Evolutionary conservation across 2,797 vertebrate genomes (phyloP).

Genomic region (Xenops minutus): DNA sequence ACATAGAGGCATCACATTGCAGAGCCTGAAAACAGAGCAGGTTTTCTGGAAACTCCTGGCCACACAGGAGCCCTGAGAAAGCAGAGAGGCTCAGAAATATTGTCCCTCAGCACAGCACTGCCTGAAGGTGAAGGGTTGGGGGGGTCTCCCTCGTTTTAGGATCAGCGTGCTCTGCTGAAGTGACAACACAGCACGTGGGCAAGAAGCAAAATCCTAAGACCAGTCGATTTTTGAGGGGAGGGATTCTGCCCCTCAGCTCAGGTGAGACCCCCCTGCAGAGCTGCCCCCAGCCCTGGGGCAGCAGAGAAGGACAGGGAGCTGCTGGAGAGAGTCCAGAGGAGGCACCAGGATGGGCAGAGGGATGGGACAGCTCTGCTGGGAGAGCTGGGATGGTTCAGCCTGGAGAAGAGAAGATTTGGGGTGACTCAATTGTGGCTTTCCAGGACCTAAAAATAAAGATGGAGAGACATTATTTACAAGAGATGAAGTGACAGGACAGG

Average conservation of each 20-base stretch:
- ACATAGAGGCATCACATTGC: neutral
- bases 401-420: neutral
- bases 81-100: neutral
- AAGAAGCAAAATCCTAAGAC: neutral
- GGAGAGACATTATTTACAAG: neutral
- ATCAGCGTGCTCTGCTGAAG: neutral
- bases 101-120: neutral
- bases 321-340: neutral
- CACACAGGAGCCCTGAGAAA: neutral
- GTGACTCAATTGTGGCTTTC: fast-evolving
- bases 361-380: neutral
- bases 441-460: fast-evolving
- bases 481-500: neutral
- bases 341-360: neutral
- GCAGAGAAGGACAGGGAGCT: neutral
- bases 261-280: neutral
- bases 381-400: neutral
- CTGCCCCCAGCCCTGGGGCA: neutral
- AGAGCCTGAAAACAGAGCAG: neutral
- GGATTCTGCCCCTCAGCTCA: neutral
- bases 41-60: neutral
- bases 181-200: neutral
- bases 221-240: neutral
- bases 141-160: fast-evolving
- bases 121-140: neutral